Evolutionary conservation across 2,113 vertebrate species (phyloP).

Genomic region (Bolborhynchus lineola): DNA sequence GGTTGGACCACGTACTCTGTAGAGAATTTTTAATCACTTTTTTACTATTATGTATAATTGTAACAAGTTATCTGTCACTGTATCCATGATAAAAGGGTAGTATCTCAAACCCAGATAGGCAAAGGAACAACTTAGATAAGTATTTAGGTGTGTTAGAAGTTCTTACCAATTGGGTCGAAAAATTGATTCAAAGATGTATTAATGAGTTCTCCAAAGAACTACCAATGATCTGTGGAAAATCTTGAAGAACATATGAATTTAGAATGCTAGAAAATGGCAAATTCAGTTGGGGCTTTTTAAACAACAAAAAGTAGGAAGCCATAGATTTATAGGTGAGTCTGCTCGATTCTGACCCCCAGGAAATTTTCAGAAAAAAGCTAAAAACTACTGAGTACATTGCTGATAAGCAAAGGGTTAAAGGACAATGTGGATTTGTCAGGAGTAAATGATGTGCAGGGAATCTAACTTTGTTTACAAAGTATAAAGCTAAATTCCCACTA

Average conservation of each 20-base stretch:
- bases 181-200: not conserved
- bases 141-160: not conserved
- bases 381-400: not conserved
- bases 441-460: not conserved
- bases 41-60: not conserved
- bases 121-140: not conserved
- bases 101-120: not conserved
- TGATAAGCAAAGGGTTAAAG: not conserved
- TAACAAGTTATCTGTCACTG: not conserved
- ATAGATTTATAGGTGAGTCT: not conserved
- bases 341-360: not conserved
- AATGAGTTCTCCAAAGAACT: not conserved
- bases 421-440: not conserved
- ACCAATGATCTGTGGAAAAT: not conserved
- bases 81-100: not conserved
- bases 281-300: not conserved
- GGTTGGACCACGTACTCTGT: not conserved
- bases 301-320: not conserved
- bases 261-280: not conserved
- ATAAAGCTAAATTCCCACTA: not conserved
- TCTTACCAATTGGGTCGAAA: not conserved
- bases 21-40: not conserved
- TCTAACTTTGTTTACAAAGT: not conserved
- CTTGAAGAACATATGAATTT: not conserved
- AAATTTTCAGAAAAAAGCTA: not conserved